A percentile compares a stretch with the other conserved stretches of the same genome.
These are phyloP conservation scores for Phalacrocorax aristotelis DNA, from an alignment of 2,113 vertebrate genomes.

Conservation along the genomic window DNA sequence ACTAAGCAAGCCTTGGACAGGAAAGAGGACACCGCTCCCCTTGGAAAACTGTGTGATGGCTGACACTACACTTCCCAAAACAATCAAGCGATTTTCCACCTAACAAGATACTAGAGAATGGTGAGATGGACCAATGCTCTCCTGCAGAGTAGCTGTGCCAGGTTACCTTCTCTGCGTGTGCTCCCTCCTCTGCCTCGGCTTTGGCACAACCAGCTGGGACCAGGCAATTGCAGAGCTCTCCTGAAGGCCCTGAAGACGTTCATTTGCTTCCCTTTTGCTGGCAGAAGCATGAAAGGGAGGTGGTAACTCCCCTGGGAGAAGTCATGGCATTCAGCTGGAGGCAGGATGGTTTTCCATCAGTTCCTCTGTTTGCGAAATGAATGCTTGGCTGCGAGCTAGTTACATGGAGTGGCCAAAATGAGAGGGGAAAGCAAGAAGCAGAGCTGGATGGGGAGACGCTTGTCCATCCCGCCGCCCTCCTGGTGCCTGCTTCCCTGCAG, in stretches of 20 bases:
- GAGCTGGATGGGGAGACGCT: background rate
- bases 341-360: background rate
- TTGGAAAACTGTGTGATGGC: background rate
- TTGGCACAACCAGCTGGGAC: background rate
- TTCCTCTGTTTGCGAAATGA: rapidly evolving
- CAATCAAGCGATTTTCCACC: background rate
- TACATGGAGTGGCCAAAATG: rapidly evolving
- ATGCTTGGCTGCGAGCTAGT: background rate
- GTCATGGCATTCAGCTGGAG: background rate
- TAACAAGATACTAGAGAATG: background rate
- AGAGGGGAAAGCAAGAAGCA: rapidly evolving
- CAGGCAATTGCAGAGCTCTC: background rate
- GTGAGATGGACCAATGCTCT: background rate
- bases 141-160: background rate
- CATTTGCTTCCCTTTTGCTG: background rate
- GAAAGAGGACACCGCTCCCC: background rate
- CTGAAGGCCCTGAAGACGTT: background rate
- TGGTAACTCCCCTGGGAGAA: background rate
- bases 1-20: background rate
- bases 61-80: background rate
- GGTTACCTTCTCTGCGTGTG: background rate
- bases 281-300: background rate
- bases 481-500: background rate
- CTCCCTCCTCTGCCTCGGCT: background rate
- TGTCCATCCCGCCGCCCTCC: rapidly evolving